phyloP scores from a whole-genome alignment of 2,113 vertebrate genomes.

The Ploceus nigricollis region DNA sequence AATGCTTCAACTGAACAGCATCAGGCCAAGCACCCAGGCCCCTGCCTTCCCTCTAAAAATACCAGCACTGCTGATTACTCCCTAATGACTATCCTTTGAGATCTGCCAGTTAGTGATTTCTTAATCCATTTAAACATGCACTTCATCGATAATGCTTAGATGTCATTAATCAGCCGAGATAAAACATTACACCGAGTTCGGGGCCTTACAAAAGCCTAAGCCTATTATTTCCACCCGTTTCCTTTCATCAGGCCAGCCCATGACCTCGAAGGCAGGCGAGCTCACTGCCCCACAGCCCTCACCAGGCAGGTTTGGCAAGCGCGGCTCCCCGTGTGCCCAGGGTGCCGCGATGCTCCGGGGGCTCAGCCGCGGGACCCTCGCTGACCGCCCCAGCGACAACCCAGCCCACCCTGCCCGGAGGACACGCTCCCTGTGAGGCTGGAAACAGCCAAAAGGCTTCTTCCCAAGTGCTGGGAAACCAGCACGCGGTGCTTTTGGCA shows the following conservation, averaged over 20 bases:
- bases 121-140: conserved; percentile 1
- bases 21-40: not conserved
- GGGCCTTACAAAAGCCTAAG: not conserved
- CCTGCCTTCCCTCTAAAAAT: not conserved
- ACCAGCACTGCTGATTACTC: not conserved
- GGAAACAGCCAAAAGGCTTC: not conserved
- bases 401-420: fast-evolving
- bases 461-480: fast-evolving
- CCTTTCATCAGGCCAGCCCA: not conserved
- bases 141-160: not conserved
- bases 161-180: conserved; percentile 6
- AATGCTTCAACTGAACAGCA: not conserved
- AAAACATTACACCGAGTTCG: not conserved
- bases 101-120: conserved; percentile 39
- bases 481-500: fast-evolving
- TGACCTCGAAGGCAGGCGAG: fast-evolving
- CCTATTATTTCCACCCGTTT: not conserved
- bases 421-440: fast-evolving
- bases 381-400: no score
- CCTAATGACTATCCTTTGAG: conserved; percentile 5
- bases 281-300: fast-evolving
- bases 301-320: fast-evolving
- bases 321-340: fast-evolving
- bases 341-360: fast-evolving
- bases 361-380: fast-evolving